Base-by-base conservation (phyloP, 1,140 invertebrate species). In the Branchinecta lindahli region DNA sequence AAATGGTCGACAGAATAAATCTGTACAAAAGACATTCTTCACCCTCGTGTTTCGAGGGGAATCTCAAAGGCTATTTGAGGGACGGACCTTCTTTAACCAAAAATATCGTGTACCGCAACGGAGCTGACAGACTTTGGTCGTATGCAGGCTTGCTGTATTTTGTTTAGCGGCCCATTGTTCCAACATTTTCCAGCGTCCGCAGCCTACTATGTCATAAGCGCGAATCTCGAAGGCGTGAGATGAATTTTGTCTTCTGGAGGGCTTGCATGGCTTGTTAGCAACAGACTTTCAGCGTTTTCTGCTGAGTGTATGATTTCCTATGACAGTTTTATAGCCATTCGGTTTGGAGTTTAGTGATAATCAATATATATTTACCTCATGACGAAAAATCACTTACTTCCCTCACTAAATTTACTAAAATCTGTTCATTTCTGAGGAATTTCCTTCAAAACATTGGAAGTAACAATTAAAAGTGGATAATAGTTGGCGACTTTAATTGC, bases 361-460 rank as follows among this genome's bases (percentile, higher is more conserved):
- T 52, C 47, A 52, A 52, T 52, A 52, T n/a, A 9, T 52, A 52
- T n/a, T n/a, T 52, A 52, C 47, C 47, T 52, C 47, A 52, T 52
- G 47, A 52, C n/a, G n/a, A 52, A 52, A 52, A 52, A 52, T 9
- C 9, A 52, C 47, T 52, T 52, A 9, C n/a, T 9, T 52, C 47
- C 9, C 47, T 52, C n/a, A 52, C 47, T 52, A 52, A 52, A 52
- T 52, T 52, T n/a, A 52, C 47, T 9, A 52, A 52, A 52, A n/a
- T 52, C n/a, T 9, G 9, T 9, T 52, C 47, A 52, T 52, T n/a
- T 52, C 47, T 52, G 47, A 52, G 9, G 47, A 52, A 52, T 52
- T 52, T 52, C 47, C 47, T 52, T 52, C 47, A n/a, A 52, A 52
- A 52, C n/a, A 52, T 52, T 52, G n/a, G 47, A 52, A 52, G 47